phyloP scores from a whole-genome alignment of 1,140 invertebrate genomes.

The Daktulosphaira vitifoliae region DNA sequence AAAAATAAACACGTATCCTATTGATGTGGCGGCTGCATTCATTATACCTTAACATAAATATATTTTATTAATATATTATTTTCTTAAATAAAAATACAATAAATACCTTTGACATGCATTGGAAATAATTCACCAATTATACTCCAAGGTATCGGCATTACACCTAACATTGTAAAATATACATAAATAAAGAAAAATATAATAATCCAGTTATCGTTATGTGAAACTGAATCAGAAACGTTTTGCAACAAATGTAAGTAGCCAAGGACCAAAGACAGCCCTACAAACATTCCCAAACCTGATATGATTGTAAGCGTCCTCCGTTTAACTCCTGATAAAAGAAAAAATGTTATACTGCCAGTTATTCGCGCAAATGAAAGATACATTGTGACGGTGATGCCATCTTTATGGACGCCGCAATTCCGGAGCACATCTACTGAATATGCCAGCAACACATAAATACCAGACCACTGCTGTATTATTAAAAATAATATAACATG shows the following conservation, averaged over 20 bases:
- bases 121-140: constrained; percentile 43
- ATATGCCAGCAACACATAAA: constrained; percentile 60
- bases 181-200: constrained; percentile 41
- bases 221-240: constrained; percentile 40
- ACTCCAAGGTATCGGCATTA: constrained; percentile 43
- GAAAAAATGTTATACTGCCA: neutral
- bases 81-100: constrained; percentile 43
- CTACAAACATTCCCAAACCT: constrained; percentile 11
- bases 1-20: constrained; percentile 49
- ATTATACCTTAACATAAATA: constrained; percentile 38
- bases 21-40: constrained; percentile 45
- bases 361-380: neutral
- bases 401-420: constrained; percentile 40
- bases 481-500: constrained; percentile 48
- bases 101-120: constrained; percentile 46
- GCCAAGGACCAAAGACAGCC: neutral
- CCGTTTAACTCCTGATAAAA: neutral
- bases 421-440: constrained; percentile 51
- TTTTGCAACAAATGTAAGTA: neutral
- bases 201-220: neutral
- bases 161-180: constrained; percentile 42
- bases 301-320: neutral
- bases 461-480: constrained; percentile 52
- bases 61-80: too few species aligned
- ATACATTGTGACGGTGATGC: neutral